Evolutionary conservation across 2,113 vertebrate species (phyloP).

Genomic region (Fulmarus glacialis): DNA sequence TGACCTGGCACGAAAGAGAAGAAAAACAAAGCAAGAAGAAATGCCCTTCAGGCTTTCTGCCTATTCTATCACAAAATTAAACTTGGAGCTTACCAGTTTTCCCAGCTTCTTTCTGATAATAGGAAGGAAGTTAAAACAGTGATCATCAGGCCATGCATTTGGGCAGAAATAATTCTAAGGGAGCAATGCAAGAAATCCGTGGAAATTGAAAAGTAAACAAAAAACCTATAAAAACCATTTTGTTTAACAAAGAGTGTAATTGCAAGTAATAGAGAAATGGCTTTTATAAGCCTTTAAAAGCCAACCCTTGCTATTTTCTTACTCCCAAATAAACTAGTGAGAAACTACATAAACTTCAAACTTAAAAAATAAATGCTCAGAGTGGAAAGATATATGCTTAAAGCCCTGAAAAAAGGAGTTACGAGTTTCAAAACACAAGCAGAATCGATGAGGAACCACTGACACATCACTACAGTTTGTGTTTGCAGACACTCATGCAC

Average conservation of each 20-base stretch:
- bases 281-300: conserved; percentile 23
- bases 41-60: not conserved
- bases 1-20: not conserved
- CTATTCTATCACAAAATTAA: not conserved
- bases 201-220: conserved; percentile 9
- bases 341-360: not conserved
- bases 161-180: not conserved
- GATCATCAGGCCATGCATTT: not conserved
- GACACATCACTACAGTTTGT: not conserved
- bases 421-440: not conserved
- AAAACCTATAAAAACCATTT: not conserved
- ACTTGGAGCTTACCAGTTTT: not conserved
- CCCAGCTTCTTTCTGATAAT: not conserved
- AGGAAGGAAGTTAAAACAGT: not conserved
- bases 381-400: not conserved
- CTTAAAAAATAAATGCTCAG: not conserved
- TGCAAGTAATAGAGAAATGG: not conserved
- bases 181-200: not conserved
- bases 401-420: not conserved
- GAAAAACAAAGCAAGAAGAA: not conserved
- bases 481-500: not conserved
- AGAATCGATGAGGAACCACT: not conserved
- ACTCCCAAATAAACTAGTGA: conserved; percentile 23
- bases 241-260: not conserved
- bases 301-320: not conserved